Percentiles rank a stretch among this genome's conserved stretches.
Evolutionary conservation across 2,888 invertebrate species (phyloP).

Genomic region (Allolobophora icterica): DNA sequence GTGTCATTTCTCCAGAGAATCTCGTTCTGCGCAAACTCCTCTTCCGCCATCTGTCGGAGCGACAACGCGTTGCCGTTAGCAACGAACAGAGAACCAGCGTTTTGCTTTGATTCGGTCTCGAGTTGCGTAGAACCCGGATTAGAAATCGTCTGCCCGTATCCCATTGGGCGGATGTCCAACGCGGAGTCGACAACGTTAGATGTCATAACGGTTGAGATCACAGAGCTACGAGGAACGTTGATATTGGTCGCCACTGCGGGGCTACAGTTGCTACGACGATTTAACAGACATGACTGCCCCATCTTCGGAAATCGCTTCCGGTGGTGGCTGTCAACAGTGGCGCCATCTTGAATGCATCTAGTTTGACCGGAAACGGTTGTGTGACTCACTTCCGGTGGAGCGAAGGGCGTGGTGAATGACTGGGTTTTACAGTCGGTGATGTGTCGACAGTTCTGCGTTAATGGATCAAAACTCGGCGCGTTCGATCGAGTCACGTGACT

Average conservation of each 20-base stretch:
- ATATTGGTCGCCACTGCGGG: neutral
- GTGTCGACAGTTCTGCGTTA: neutral
- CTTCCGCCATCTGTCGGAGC: neutral
- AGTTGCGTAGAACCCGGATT: neutral
- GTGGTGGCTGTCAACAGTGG: neutral
- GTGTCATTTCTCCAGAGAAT: constrained; percentile 13
- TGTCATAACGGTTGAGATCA: neutral
- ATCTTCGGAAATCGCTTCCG: constrained; percentile 23
- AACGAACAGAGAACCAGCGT: constrained; percentile 7
- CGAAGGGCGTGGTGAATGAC: neutral
- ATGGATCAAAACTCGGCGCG: neutral
- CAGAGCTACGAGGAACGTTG: neutral
- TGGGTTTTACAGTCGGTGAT: neutral
- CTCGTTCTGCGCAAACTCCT: neutral
- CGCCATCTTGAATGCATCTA: neutral
- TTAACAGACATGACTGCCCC: neutral
- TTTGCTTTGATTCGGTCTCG: neutral
- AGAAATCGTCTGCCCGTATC: neutral
- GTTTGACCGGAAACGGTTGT: neutral
- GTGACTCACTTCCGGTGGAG: neutral
- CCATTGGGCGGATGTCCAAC: neutral
- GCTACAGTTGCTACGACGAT: neutral
- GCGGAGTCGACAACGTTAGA: neutral
- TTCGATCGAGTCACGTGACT: neutral
- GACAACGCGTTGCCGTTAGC: neutral